Percentiles rank a stretch among this genome's conserved stretches.
These are phyloP conservation scores for Timema podura DNA, from an alignment of 2,888 invertebrate species.

Conservation along the genomic window DNA sequence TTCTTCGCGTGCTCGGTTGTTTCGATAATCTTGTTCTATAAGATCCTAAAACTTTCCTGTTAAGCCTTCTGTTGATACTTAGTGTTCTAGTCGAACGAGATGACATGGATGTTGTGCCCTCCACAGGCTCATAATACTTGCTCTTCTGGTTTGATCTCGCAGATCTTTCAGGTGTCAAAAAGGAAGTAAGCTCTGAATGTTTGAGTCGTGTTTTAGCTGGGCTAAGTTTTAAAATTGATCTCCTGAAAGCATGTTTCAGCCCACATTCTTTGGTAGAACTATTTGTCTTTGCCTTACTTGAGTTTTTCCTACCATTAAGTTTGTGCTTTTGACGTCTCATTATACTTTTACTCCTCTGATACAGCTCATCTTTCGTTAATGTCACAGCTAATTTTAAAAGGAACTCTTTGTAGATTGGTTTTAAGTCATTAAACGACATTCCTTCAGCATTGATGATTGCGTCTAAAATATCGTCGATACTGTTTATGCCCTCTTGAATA, in stretches of 20 bases:
- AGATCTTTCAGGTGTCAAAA: conserved; percentile 43
- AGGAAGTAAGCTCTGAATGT: conserved; percentile 44
- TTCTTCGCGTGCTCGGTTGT: too few relatives aligned
- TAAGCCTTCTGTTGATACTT: too few relatives aligned
- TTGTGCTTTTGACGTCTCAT: conserved; percentile 81
- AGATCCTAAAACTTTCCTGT: too few relatives aligned
- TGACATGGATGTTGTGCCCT: too few relatives aligned
- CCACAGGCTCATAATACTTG: too few relatives aligned
- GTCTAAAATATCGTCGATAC: conserved; percentile 81
- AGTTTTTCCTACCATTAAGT: conserved; percentile 54
- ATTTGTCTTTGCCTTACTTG: conserved; percentile 41
- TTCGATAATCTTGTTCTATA: too few relatives aligned
- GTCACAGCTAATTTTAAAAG: conserved; percentile 81
- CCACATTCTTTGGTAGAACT: conserved; percentile 53
- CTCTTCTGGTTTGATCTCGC: too few relatives aligned
- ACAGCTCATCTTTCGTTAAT: conserved; percentile 86
- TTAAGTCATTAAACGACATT: conserved; percentile 89
- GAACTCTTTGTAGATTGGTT: conserved; percentile 88
- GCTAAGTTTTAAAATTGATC: conserved; percentile 42
- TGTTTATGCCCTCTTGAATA: conserved; percentile 82
- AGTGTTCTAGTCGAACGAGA: too few relatives aligned
- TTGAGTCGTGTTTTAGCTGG: conserved; percentile 28
- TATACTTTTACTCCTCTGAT: conserved; percentile 82
- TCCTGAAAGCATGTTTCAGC: conserved; percentile 60
- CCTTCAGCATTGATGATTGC: conserved; percentile 88